Evolutionary conservation across 2,888 invertebrate genomes (phyloP).

Genomic region (Xylophagus ater): DNA sequence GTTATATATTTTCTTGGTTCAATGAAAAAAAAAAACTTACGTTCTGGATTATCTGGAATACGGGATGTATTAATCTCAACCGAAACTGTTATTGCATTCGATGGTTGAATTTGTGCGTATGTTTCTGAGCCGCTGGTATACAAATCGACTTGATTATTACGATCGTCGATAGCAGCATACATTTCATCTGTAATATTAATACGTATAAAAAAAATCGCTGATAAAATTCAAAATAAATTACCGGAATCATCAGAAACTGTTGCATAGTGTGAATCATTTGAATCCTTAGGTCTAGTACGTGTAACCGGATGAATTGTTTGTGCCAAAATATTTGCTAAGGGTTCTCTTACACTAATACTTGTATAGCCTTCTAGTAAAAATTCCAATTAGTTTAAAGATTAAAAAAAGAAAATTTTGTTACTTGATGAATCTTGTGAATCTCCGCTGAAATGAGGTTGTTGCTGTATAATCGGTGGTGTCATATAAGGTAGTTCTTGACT

Average conservation of each 20-base stretch:
- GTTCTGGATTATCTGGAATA: constrained; percentile 6
- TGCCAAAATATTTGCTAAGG: constrained; percentile 65
- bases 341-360: constrained; percentile 82
- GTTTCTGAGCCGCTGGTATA: constrained; percentile 75
- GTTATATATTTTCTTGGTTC: background rate
- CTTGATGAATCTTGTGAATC: constrained; percentile 84
- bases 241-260: constrained; percentile 86
- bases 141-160: constrained; percentile 47
- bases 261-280: constrained; percentile 65
- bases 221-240: constrained; percentile 30
- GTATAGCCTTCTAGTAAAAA: constrained; percentile 70
- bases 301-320: constrained; percentile 45
- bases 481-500: constrained; percentile 83
- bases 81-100: constrained; percentile 35
- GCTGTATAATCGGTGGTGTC: constrained; percentile 62
- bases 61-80: constrained; percentile 34
- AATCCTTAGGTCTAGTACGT: constrained; percentile 33
- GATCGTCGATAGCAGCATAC: constrained; percentile 83
- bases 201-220: background rate
- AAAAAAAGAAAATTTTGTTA: constrained; percentile 30
- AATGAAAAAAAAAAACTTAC: constrained; percentile 4
- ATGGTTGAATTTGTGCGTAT: constrained; percentile 69
- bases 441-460: constrained; percentile 67
- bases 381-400: constrained; percentile 2
- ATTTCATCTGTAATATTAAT: constrained; percentile 57